A percentile compares a stretch with the other conserved stretches of the same genome.
Conservation (phyloP, 30 jellyfish, hydroid and myxozoan genomes). For the Hydractinia symbiolongicarpus region DNA sequence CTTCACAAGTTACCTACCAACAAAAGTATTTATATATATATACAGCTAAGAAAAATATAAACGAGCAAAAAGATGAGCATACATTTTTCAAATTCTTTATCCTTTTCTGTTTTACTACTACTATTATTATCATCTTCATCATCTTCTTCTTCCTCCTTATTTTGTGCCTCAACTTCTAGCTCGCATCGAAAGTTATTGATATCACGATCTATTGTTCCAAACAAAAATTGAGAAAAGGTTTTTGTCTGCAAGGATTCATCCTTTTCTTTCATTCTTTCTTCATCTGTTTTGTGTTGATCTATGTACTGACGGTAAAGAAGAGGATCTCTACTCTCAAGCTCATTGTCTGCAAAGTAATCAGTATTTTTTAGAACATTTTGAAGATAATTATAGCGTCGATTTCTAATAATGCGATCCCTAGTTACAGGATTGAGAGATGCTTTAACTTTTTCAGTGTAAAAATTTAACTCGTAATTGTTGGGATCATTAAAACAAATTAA, state of each 20-base stretch:
- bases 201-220: background rate
- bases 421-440: background rate
- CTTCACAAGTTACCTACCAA: too few relatives aligned
- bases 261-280: background rate
- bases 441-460: background rate
- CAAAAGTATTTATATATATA: too few relatives aligned
- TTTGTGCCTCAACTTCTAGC: conserved; percentile 5
- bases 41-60: background rate
- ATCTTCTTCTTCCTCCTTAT: conserved; percentile 7
- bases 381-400: conserved; percentile 23
- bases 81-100: conserved; percentile 10
- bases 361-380: background rate
- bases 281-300: conserved; percentile 14
- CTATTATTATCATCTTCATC: conserved; percentile 5
- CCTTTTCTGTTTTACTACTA: background rate
- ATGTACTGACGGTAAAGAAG: conserved; percentile 17
- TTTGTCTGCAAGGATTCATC: background rate
- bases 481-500: conserved; percentile 6
- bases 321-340: conserved; percentile 21
- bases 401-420: background rate
- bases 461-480: background rate
- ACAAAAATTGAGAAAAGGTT: conserved; percentile 1
- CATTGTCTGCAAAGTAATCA: conserved; percentile 25
- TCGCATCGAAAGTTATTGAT: background rate
- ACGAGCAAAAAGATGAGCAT: background rate